phyloP scores from a whole-genome alignment of 2,888 invertebrate species.

The Habrosyne pyritoides region DNA sequence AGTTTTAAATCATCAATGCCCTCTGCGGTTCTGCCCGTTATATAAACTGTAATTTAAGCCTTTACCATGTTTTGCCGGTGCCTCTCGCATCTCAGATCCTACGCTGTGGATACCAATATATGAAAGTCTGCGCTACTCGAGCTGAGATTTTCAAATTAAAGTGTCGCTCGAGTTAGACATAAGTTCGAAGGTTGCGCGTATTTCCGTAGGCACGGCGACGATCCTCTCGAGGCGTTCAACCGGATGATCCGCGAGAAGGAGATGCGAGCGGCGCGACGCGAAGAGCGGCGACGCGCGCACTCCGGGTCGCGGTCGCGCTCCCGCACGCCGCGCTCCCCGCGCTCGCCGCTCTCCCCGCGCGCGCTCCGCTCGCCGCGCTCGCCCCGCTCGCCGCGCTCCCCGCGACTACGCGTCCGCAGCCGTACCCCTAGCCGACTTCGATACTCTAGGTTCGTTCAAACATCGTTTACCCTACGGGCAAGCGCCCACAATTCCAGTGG shows the following conservation, averaged over 20 bases:
- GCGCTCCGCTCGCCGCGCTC: conserved; percentile 50
- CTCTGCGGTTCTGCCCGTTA: too few species aligned
- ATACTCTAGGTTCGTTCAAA: conserved; percentile 71
- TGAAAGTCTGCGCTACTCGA: too few species aligned
- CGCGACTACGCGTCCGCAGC: conserved; percentile 60
- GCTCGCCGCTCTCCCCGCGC: conserved; percentile 48
- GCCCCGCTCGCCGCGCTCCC: conserved; percentile 52
- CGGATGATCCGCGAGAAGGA: conserved; percentile 93
- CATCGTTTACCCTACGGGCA: conserved; percentile 5
- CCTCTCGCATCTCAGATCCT: too few species aligned
- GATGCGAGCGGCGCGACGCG: conserved; percentile 86
- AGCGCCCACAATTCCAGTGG: not conserved
- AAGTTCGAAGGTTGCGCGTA: conserved; percentile 30
- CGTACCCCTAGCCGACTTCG: conserved; percentile 64
- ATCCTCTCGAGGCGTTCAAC: conserved; percentile 94
- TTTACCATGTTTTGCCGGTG: too few species aligned
- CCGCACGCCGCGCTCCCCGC: conserved; percentile 63
- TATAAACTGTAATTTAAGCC: too few species aligned
- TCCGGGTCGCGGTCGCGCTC: conserved; percentile 69
- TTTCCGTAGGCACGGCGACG: conserved; percentile 88
- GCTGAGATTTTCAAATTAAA: too few species aligned
- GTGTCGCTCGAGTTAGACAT: conserved; percentile 11
- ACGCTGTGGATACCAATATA: too few species aligned
- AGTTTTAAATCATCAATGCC: too few species aligned
- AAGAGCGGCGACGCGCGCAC: conserved; percentile 82